Conservation (phyloP, 2,797 vertebrate genomes). For the Florisuga fusca region DNA sequence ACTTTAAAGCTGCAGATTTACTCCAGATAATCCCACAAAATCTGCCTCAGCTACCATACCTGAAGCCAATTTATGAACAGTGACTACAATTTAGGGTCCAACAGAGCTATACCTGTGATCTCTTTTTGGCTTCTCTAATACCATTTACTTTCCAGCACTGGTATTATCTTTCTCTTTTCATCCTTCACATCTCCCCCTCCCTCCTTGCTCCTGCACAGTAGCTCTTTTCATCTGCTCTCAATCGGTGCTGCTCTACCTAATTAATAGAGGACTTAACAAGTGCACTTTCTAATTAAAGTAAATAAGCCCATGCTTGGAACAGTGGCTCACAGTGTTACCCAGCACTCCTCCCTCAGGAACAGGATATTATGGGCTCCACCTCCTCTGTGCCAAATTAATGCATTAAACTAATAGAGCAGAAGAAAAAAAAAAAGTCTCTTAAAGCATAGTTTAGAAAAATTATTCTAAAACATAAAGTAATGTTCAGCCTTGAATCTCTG, state of each 20-base stretch:
- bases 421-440: neutral
- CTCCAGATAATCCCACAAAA: conserved; percentile 11
- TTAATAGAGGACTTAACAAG: conserved; percentile 65
- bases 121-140: neutral
- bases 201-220: conserved; percentile 19
- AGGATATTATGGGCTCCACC: conserved; percentile 53
- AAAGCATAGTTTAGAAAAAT: neutral
- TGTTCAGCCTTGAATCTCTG: neutral
- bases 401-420: conserved; percentile 44
- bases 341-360: conserved; percentile 49
- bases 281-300: conserved; percentile 72
- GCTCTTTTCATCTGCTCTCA: conserved; percentile 50
- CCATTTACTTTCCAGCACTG: neutral
- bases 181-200: neutral
- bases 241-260: conserved; percentile 66
- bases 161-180: conserved; percentile 32
- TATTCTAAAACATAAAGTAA: neutral
- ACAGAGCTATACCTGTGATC: conserved; percentile 41
- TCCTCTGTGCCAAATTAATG: conserved; percentile 36
- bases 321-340: conserved; percentile 62
- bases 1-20: conserved; percentile 11
- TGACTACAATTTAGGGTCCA: neutral
- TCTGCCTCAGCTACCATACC: neutral
- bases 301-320: conserved; percentile 65
- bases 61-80: neutral